These are phyloP conservation scores for Pseudomyrmex gracilis DNA, from an alignment of 1,140 invertebrate genomes.

Conservation along the genomic window DNA sequence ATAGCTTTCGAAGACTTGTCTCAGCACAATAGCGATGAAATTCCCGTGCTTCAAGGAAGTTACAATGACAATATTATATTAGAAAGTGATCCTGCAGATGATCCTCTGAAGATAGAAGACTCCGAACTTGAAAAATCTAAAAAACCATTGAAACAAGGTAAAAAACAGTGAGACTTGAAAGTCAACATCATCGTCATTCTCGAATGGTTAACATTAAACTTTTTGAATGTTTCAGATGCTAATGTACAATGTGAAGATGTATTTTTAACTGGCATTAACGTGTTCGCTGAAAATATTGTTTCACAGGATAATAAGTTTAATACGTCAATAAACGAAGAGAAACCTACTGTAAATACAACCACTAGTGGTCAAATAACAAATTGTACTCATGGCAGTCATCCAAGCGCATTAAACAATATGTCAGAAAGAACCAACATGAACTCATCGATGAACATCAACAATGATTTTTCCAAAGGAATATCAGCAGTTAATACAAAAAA, in stretches of 20 bases:
- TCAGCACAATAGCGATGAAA: constrained; percentile 25
- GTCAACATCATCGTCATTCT: constrained; percentile 66
- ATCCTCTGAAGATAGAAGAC: constrained; percentile 50
- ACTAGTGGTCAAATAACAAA: constrained; percentile 29
- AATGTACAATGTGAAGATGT: constrained; percentile 74
- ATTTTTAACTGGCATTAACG: too few species aligned
- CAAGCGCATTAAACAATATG: background rate
- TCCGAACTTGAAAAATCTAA: constrained; percentile 68
- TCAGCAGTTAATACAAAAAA: background rate
- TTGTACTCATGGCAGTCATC: background rate
- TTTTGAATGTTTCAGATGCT: constrained; percentile 79
- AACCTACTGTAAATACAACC: constrained; percentile 35
- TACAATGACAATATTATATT: constrained; percentile 27
- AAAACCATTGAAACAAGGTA: constrained; percentile 71
- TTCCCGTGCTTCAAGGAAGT: constrained; percentile 23
- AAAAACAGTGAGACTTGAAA: constrained; percentile 74
- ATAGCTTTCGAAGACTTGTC: background rate
- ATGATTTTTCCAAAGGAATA: background rate
- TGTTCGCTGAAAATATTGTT: constrained; percentile 17
- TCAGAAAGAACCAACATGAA: background rate
- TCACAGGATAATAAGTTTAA: constrained; percentile 51
- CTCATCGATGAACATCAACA: background rate
- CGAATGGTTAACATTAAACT: constrained; percentile 64
- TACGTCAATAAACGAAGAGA: constrained; percentile 43
- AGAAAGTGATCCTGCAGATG: background rate